Percentiles rank a stretch among this genome's conserved stretches.
These are phyloP conservation scores for Seriola dumerili DNA, from an alignment of 2,113 vertebrate genomes.

Conservation along the genomic window DNA sequence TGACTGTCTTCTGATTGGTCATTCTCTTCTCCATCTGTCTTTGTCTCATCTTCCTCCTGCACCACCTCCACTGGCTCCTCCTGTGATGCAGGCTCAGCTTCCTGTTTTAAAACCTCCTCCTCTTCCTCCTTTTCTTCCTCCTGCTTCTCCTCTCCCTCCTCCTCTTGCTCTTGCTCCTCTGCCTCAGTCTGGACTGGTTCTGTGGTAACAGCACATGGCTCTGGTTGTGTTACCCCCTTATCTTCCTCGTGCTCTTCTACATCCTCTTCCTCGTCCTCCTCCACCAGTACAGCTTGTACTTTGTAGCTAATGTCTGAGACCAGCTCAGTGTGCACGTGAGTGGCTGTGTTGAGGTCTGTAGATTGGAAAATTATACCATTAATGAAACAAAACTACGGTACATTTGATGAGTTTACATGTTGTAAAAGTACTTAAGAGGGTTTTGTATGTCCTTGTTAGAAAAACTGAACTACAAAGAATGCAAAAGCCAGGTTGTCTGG, in stretches of 20 bases:
- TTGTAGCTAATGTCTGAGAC: slow-evolving; percentile 65
- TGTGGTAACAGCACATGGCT: slow-evolving; percentile 12
- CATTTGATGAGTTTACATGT: slow-evolving; percentile 1
- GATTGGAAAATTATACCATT: slow-evolving; percentile 31
- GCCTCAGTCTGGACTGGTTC: slow-evolving; percentile 41
- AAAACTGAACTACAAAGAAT: background rate
- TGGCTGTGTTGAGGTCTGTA: slow-evolving; percentile 61
- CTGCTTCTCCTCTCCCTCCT: slow-evolving; percentile 1
- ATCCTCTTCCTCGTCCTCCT: slow-evolving; percentile 78
- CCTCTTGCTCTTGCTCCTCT: slow-evolving; percentile 40
- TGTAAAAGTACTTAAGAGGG: background rate
- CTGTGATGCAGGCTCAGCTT: slow-evolving; percentile 24
- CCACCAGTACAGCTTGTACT: slow-evolving; percentile 77
- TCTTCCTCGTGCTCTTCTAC: slow-evolving; percentile 46
- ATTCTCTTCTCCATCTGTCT: slow-evolving; percentile 42
- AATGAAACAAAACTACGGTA: background rate
- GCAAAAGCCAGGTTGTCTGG: background rate
- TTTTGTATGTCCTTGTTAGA: background rate
- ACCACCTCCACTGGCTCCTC: slow-evolving; percentile 42
- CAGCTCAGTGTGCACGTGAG: slow-evolving; percentile 59
- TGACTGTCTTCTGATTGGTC: slow-evolving; percentile 55
- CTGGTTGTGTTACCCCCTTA: slow-evolving; percentile 25
- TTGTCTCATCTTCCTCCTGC: slow-evolving; percentile 47
- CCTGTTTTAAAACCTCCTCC: slow-evolving; percentile 32
- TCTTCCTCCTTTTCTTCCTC: slow-evolving; percentile 25